Conservation (phyloP, 2,888 invertebrate species). For the Eupithecia exiguata region DNA sequence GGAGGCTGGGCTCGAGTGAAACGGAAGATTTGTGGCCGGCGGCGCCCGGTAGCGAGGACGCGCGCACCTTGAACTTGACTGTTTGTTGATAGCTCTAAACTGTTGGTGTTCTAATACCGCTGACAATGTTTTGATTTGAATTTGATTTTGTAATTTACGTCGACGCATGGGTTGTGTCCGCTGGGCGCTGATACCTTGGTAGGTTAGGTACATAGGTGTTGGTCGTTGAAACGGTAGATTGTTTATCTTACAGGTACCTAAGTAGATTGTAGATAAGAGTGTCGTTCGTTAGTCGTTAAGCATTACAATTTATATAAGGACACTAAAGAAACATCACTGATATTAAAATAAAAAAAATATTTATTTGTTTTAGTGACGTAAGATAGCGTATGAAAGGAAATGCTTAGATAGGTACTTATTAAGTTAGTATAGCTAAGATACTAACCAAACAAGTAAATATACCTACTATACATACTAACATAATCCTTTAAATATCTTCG, state of each 20-base stretch:
- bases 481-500: too few species aligned
- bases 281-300: neutral
- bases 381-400: neutral
- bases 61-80: constrained; percentile 49
- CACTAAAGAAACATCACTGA: too few species aligned
- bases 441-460: too few species aligned
- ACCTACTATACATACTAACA: too few species aligned
- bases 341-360: too few species aligned
- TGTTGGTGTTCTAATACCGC: constrained; percentile 20
- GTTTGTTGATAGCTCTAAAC: constrained; percentile 24
- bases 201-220: neutral
- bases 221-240: neutral
- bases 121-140: constrained; percentile 9
- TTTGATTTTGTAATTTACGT: constrained; percentile 33
- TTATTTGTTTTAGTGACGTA: neutral
- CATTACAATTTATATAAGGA: too few species aligned
- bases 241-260: neutral
- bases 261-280: neutral
- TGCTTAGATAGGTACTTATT: neutral
- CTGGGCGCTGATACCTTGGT: neutral
- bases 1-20: constrained; percentile 82
- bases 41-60: constrained; percentile 41
- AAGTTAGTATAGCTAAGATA: too few species aligned
- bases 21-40: constrained; percentile 80
- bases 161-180: neutral